Evolutionary conservation across 2,113 vertebrate species (phyloP).

Genomic region (Platysteira castanea): DNA sequence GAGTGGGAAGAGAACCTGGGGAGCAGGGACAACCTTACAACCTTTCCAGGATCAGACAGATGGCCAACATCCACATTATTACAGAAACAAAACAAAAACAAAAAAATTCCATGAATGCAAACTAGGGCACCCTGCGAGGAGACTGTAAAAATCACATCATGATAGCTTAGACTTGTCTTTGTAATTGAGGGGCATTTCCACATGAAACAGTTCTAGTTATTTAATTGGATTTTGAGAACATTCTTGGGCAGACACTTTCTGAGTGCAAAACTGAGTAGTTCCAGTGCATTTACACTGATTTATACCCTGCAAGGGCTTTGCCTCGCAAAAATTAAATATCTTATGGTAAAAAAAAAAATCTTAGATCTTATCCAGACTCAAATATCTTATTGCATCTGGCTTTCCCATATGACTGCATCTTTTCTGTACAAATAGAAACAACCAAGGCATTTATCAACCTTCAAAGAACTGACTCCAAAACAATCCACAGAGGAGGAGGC

Average conservation of each 20-base stretch:
- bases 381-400: not conserved
- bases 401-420: constrained; percentile 16
- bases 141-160: constrained; percentile 65
- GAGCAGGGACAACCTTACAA: constrained; percentile 51
- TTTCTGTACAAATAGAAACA: constrained; percentile 1
- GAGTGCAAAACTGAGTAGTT: not conserved
- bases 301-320: not conserved
- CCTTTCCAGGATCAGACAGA: constrained; percentile 57
- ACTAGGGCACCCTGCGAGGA: constrained; percentile 42
- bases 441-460: not conserved
- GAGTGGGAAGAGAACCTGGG: constrained; percentile 39
- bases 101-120: constrained; percentile 66
- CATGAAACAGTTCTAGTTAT: constrained; percentile 57
- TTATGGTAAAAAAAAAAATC: constrained; percentile 39
- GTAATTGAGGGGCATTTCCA: constrained; percentile 63
- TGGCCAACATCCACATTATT: constrained; percentile 60
- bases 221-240: constrained; percentile 58
- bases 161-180: constrained; percentile 52
- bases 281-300: constrained; percentile 4
- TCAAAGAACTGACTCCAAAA: not conserved
- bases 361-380: constrained; percentile 28
- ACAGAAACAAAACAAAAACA: constrained; percentile 62
- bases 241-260: constrained; percentile 27
- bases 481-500: not conserved
- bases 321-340: not conserved